Evolutionary conservation across 2,113 vertebrate species (phyloP).

Genomic region (Copsychus sechellarum): DNA sequence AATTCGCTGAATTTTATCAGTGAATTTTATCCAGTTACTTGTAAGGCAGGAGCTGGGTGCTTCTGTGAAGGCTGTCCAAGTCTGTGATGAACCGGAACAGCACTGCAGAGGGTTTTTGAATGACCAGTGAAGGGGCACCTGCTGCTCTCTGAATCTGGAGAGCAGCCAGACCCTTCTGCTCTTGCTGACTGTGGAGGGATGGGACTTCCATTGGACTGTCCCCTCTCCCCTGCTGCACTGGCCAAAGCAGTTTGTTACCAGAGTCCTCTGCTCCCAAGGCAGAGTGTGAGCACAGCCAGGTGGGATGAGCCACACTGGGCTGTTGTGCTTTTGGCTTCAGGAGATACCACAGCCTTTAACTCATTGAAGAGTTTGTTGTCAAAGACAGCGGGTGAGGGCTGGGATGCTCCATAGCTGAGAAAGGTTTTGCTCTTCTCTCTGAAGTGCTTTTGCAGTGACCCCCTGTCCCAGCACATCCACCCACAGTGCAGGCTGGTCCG

Average conservation of each 20-base stretch:
- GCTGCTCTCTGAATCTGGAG: neutral
- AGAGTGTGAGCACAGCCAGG: neutral
- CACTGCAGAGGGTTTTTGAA: neutral
- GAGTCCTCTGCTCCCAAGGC: neutral
- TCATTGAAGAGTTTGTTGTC: neutral
- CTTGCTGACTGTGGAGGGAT: neutral
- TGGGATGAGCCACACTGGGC: neutral
- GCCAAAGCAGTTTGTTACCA: neutral
- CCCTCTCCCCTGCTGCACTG: neutral
- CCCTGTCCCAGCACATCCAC: neutral
- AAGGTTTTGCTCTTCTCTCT: neutral
- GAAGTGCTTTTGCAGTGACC: neutral
- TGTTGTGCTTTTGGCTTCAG: neutral
- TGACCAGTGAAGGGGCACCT: neutral
- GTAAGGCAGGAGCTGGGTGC: neutral
- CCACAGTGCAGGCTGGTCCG: neutral
- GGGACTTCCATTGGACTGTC: accelerated
- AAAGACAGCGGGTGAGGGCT: neutral
- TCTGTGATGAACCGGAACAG: neutral
- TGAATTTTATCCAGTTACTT: neutral
- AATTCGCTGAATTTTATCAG: neutral
- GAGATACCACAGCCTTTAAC: neutral
- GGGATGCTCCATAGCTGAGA: neutral
- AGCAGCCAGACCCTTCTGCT: neutral
- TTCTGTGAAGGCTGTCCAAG: conserved; percentile 4